These are phyloP conservation scores for Thymelicus sylvestris DNA, from an alignment of 2,888 invertebrate genomes.

Conservation along the genomic window DNA sequence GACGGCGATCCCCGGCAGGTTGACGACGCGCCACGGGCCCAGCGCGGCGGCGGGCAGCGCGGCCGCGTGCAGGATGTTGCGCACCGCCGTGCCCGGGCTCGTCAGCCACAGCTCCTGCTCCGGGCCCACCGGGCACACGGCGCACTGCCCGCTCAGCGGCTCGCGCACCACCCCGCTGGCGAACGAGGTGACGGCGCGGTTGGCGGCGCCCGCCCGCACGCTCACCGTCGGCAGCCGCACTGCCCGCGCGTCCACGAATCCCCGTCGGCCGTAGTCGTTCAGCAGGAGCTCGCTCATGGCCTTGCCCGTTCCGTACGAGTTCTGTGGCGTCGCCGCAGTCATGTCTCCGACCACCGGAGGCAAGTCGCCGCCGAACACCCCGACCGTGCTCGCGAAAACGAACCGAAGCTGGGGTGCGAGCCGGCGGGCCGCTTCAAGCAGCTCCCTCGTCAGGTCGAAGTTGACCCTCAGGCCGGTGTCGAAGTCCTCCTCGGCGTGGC, in stretches of 20 bases:
- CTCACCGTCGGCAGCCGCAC: constrained; percentile 72
- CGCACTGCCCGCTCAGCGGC: constrained; percentile 59
- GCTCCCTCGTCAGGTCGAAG: constrained; percentile 67
- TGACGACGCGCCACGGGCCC: constrained; percentile 60
- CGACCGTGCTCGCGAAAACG: constrained; percentile 67
- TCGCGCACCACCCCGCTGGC: constrained; percentile 74
- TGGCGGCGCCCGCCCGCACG: constrained; percentile 68
- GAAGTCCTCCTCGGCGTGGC: constrained; percentile 70
- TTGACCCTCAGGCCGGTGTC: constrained; percentile 70
- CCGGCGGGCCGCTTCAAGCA: constrained; percentile 63
- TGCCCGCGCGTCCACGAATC: constrained; percentile 63
- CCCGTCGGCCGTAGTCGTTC: constrained; percentile 70
- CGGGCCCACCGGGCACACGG: constrained; percentile 60
- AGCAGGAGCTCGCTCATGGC: constrained; percentile 71
- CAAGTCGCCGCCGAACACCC: constrained; percentile 57
- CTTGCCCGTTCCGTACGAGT: constrained; percentile 71
- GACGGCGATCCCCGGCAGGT: constrained; percentile 67
- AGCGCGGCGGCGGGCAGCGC: constrained; percentile 51
- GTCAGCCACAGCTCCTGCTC: constrained; percentile 60
- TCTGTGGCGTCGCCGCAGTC: constrained; percentile 65
- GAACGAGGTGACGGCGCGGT: constrained; percentile 73
- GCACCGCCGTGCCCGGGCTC: constrained; percentile 62
- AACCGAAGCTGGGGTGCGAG: constrained; percentile 55
- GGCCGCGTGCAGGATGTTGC: constrained; percentile 63
- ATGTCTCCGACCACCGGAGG: constrained; percentile 56